Evolutionary conservation across 2,888 invertebrate species (phyloP).

Genomic region (Nemapogon koenigi): DNA sequence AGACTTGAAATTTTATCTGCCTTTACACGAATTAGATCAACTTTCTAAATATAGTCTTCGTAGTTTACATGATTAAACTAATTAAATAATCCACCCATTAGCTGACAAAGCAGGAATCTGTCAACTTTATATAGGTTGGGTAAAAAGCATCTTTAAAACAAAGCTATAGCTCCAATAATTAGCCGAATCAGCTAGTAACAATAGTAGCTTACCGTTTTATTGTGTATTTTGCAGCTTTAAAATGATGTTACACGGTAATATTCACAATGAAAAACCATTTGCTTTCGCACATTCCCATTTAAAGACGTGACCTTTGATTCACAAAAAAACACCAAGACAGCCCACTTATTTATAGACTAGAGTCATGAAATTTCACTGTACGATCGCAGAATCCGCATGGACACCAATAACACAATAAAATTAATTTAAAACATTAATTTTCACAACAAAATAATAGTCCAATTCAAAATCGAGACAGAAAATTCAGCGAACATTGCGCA

Average conservation of each 20-base stretch:
- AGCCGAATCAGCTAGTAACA: not conserved
- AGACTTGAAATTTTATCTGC: too few species aligned
- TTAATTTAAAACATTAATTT: conserved; percentile 28
- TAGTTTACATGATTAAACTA: too few species aligned
- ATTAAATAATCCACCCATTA: conserved; percentile 2
- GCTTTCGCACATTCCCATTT: conserved; percentile 26
- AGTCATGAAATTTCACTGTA: too few species aligned
- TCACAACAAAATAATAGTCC: conserved; percentile 37
- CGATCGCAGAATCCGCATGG: too few species aligned
- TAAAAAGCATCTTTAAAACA: too few species aligned
- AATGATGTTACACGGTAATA: conserved; percentile 32
- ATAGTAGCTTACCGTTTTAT: conserved; percentile 5
- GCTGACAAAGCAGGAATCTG: conserved; percentile 6
- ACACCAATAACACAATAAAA: conserved; percentile 20
- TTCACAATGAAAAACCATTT: conserved; percentile 39
- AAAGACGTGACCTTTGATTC: conserved; percentile 41
- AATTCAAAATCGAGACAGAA: conserved; percentile 50
- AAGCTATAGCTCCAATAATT: too few species aligned
- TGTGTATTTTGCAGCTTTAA: conserved; percentile 11
- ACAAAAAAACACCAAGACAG: conserved; percentile 15
- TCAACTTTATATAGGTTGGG: too few species aligned
- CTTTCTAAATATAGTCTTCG: too few species aligned
- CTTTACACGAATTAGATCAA: too few species aligned
- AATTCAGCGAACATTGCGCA: conserved; percentile 47
- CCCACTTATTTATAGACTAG: conserved; percentile 1